A percentile compares a stretch with the other conserved stretches of the same genome.
Conservation (phyloP, 2,113 vertebrate genomes). For the Microtus richardsoni region DNA sequence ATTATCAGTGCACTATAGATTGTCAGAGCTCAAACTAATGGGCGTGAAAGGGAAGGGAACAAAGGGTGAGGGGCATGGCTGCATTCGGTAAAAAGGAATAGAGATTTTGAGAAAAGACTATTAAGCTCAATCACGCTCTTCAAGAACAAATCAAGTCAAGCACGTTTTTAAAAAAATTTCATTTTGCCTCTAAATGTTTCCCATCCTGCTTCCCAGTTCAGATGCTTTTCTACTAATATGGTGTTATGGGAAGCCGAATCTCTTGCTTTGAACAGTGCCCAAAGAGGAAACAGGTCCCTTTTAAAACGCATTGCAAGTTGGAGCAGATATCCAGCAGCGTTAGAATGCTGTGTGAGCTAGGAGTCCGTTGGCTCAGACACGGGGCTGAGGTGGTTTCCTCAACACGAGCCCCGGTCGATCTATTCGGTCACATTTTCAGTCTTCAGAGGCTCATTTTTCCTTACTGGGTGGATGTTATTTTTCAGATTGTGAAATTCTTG, state of each 20-base stretch:
- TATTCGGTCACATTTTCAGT: not conserved
- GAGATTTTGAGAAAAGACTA: conserved; percentile 31
- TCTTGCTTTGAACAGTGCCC: conserved; percentile 42
- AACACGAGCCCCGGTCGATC: not conserved
- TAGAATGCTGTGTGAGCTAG: conserved; percentile 20
- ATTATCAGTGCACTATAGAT: not conserved
- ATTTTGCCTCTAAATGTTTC: not conserved
- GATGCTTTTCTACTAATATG: conserved; percentile 18
- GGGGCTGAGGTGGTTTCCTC: not conserved
- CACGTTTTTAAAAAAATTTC: not conserved
- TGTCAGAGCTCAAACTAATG: not conserved
- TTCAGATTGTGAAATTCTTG: conserved; percentile 57
- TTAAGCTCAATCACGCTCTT: not conserved
- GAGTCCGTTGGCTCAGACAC: conserved; percentile 19
- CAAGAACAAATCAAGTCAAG: conserved; percentile 33
- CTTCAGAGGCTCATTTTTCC: conserved; percentile 2
- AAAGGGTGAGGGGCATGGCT: not conserved
- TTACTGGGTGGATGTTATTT: conserved; percentile 49
- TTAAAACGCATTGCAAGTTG: not conserved
- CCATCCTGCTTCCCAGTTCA: not conserved
- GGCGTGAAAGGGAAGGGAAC: not conserved
- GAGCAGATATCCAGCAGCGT: not conserved
- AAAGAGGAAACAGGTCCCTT: not conserved
- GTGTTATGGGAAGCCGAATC: not conserved
- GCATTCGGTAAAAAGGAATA: not conserved